Evolutionary conservation across 2,888 invertebrate species (phyloP).

Genomic region (Liopterus haemorrhoidalis): DNA sequence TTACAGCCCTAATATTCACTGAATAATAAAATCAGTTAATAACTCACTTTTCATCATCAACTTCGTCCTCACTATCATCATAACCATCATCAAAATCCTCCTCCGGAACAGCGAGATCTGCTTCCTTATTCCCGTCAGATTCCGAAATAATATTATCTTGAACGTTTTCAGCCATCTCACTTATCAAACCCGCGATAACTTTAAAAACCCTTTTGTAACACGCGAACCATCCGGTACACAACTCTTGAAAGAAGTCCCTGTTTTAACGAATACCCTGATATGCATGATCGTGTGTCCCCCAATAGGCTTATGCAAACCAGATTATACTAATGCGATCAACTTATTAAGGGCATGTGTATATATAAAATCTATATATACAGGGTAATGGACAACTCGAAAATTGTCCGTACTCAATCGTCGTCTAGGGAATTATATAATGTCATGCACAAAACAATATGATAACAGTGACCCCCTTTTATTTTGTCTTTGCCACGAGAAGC

Average conservation of each 20-base stretch:
- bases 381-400: too few species aligned
- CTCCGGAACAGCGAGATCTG: slow-evolving; percentile 3
- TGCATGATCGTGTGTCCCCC: slow-evolving; percentile 10
- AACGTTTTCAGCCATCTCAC: slow-evolving; percentile 11
- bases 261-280: not conserved
- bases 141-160: too few species aligned
- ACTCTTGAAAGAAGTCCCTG: not conserved
- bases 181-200: too few species aligned
- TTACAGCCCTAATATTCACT: too few species aligned
- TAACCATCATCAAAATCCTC: slow-evolving; percentile 14
- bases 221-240: too few species aligned
- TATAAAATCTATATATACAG: too few species aligned
- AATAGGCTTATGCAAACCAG: slow-evolving; percentile 28
- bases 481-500: too few species aligned
- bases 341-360: slow-evolving; percentile 24
- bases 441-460: too few species aligned
- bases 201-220: too few species aligned
- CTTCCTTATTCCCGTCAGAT: too few species aligned
- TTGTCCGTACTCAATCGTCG: not conserved
- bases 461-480: too few species aligned
- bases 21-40: too few species aligned
- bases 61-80: slow-evolving; percentile 11
- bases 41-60: slow-evolving; percentile 16
- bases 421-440: not conserved
- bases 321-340: slow-evolving; percentile 29